These are phyloP conservation scores for Montipora cactus DNA, from an alignment of 64 coral and sea anemone genomes.

Conservation along the genomic window DNA sequence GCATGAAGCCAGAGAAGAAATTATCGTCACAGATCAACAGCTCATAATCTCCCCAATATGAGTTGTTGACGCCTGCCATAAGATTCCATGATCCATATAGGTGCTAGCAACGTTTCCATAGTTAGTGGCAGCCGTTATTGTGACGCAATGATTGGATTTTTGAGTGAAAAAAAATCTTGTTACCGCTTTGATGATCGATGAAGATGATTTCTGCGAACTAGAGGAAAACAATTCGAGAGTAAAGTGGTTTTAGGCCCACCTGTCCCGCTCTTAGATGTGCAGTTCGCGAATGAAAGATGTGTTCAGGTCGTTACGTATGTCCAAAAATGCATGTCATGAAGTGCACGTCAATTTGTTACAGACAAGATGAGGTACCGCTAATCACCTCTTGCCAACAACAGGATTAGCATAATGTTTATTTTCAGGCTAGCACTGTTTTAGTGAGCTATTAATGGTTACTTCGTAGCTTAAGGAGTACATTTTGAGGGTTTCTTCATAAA, in stretches of 20 bases:
- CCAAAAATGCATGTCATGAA: no score
- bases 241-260: not conserved
- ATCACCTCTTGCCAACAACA: no score
- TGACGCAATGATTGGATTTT: not conserved
- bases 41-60: conserved; percentile 7
- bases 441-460: no score
- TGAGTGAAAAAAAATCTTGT: not conserved
- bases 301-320: no score
- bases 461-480: no score
- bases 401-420: no score
- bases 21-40: conserved; percentile 44
- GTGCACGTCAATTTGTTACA: no score
- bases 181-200: conserved; percentile 11
- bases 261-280: not conserved
- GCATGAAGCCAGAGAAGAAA: not conserved
- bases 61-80: not conserved
- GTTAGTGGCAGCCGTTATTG: not conserved
- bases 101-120: not conserved
- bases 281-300: not conserved
- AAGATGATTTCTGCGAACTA: conserved; percentile 61
- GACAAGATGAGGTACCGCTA: no score
- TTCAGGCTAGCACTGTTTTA: no score
- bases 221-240: not conserved
- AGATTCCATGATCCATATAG: not conserved
- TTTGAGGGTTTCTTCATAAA: no score